These are phyloP conservation scores for Microtus ochrogaster DNA, from an alignment of 2,113 vertebrate species.

Conservation along the genomic window DNA sequence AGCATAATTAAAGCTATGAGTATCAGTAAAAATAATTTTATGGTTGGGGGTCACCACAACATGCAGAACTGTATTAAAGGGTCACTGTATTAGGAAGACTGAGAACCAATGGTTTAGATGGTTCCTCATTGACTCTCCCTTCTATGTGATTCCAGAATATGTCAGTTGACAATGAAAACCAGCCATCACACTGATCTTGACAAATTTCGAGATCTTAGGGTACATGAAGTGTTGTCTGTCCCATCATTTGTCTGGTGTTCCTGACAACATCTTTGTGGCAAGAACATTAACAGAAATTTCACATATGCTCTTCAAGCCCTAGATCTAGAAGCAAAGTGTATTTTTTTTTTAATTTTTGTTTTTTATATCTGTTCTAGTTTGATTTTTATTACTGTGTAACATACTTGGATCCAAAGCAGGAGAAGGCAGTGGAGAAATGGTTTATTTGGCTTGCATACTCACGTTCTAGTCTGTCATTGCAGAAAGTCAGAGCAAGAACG, in stretches of 20 bases:
- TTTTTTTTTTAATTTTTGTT: neutral
- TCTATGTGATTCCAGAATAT: neutral
- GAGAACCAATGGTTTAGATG: neutral
- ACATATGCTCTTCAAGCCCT: neutral
- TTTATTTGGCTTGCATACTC: neutral
- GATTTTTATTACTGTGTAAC: neutral
- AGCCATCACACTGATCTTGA: neutral
- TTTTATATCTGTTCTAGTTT: neutral
- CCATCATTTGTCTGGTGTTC: neutral
- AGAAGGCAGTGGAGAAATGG: too few relatives aligned
- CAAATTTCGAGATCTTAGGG: neutral
- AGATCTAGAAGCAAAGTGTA: rapidly evolving
- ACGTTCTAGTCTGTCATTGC: neutral
- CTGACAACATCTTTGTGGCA: neutral
- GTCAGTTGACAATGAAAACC: neutral
- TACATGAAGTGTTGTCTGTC: neutral
- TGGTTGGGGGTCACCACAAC: neutral
- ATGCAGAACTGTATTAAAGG: neutral
- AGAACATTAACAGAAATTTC: neutral
- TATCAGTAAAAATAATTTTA: neutral
- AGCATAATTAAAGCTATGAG: neutral
- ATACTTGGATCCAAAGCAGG: neutral
- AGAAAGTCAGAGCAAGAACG: neutral
- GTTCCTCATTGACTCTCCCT: too few relatives aligned
- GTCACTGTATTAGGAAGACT: neutral